Conservation (phyloP, 2,888 invertebrate genomes). For the Xiphydria camelus region DNA sequence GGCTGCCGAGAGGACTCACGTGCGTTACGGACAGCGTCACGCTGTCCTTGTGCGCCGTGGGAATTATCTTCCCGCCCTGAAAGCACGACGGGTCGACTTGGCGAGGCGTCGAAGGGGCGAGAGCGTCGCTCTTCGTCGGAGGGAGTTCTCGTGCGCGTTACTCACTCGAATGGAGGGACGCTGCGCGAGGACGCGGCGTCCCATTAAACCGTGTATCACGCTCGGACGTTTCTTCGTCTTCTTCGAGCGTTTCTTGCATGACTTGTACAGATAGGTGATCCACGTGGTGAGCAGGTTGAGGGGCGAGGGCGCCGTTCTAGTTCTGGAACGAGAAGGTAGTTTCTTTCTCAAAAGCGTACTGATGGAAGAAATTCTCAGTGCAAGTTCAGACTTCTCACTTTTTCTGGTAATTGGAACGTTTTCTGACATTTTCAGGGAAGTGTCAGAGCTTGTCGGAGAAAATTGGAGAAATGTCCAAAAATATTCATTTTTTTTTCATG, state of each 20-base stretch:
- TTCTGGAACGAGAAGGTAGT: too few relatives aligned
- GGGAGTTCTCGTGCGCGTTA: background rate
- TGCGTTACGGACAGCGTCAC: slow-evolving; percentile 41
- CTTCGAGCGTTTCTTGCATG: slow-evolving; percentile 52
- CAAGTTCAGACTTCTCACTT: too few relatives aligned
- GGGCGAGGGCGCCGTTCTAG: slow-evolving; percentile 72
- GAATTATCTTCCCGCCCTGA: slow-evolving; percentile 52
- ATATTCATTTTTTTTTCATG: too few relatives aligned
- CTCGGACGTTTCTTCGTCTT: slow-evolving; percentile 43
- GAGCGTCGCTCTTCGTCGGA: too few relatives aligned
- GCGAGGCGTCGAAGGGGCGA: background rate
- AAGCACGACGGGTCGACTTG: background rate
- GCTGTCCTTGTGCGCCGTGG: slow-evolving; percentile 38
- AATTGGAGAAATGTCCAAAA: too few relatives aligned
- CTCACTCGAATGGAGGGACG: slow-evolving; percentile 27
- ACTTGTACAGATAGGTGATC: slow-evolving; percentile 57
- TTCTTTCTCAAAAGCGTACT: too few relatives aligned
- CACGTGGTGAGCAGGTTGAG: slow-evolving; percentile 70
- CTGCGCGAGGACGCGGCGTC: slow-evolving; percentile 17
- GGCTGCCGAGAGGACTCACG: slow-evolving; percentile 49
- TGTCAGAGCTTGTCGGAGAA: too few relatives aligned
- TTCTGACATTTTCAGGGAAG: too few relatives aligned
- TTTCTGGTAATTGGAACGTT: too few relatives aligned
- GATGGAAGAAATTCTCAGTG: too few relatives aligned
- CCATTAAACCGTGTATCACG: slow-evolving; percentile 34